phyloP scores from a whole-genome alignment of 2,113 vertebrate species.

The Bos taurus region DNA sequence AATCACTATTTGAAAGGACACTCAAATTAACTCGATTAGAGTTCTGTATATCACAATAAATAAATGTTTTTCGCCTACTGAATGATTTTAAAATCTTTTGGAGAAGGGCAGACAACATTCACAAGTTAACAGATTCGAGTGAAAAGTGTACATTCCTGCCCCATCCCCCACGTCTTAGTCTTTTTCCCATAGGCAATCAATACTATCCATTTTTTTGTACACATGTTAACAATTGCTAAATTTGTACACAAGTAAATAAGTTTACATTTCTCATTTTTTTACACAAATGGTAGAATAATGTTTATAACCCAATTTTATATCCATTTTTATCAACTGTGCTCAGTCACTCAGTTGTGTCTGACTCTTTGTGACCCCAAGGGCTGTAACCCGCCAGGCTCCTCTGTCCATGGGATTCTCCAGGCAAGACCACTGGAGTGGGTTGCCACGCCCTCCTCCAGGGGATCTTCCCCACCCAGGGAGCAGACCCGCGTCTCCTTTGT shows the following conservation, averaged over 20 bases:
- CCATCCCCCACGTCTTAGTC: neutral
- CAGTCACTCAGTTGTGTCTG: neutral
- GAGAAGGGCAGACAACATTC: neutral
- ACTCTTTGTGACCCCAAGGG: neutral
- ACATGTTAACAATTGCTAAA: neutral
- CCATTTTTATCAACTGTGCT: neutral
- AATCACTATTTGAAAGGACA: neutral
- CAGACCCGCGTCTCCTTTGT: fast-evolving
- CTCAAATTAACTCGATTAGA: neutral
- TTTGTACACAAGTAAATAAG: neutral
- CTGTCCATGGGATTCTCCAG: neutral
- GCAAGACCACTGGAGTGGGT: neutral
- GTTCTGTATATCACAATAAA: neutral
- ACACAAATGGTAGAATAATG: neutral
- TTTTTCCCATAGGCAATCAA: neutral
- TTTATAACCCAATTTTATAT: neutral
- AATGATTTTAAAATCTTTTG: conserved; percentile 1
- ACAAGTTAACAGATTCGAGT: neutral
- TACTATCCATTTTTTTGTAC: neutral
- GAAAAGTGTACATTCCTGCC: neutral
- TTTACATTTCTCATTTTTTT: neutral
- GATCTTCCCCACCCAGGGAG: neutral
- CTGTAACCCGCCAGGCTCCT: neutral
- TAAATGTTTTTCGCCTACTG: neutral
- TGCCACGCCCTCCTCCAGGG: neutral